phyloP scores from a whole-genome alignment of 2,113 vertebrate species.

The Propithecus coquereli region DNA sequence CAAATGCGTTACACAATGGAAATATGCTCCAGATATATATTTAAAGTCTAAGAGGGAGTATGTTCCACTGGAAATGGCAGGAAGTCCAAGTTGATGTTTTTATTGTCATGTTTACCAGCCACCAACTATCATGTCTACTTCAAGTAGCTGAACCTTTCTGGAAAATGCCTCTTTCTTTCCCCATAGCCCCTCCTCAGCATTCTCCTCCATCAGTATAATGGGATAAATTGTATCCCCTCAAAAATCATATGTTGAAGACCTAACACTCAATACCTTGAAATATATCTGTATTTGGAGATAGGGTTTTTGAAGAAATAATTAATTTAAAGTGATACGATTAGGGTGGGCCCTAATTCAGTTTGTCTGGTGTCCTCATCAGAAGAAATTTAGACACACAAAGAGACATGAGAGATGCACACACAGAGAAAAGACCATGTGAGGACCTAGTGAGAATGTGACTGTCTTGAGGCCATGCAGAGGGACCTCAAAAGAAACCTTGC shows the following conservation, averaged over 20 bases:
- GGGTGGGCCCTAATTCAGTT: background rate
- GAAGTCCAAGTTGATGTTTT: background rate
- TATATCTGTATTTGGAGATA: background rate
- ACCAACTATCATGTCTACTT: background rate
- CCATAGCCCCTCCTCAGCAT: background rate
- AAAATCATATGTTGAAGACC: background rate
- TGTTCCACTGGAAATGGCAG: background rate
- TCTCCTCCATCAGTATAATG: background rate
- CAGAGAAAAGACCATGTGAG: background rate
- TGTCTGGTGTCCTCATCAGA: background rate
- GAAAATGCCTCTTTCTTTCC: background rate
- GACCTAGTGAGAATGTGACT: background rate
- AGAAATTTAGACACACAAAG: background rate
- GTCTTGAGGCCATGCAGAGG: background rate
- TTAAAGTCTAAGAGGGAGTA: background rate
- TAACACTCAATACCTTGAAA: background rate
- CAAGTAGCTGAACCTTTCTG: background rate
- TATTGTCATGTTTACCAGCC: background rate
- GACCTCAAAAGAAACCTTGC: background rate
- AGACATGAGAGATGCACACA: accelerated
- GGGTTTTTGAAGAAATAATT: background rate
- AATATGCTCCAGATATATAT: background rate
- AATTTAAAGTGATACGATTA: background rate
- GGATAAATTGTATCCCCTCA: background rate
- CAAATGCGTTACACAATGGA: background rate